Percentiles rank a stretch among this genome's conserved stretches.
These are phyloP conservation scores for Myripristis murdjan DNA, from an alignment of 2,797 vertebrate species.

Conservation along the genomic window DNA sequence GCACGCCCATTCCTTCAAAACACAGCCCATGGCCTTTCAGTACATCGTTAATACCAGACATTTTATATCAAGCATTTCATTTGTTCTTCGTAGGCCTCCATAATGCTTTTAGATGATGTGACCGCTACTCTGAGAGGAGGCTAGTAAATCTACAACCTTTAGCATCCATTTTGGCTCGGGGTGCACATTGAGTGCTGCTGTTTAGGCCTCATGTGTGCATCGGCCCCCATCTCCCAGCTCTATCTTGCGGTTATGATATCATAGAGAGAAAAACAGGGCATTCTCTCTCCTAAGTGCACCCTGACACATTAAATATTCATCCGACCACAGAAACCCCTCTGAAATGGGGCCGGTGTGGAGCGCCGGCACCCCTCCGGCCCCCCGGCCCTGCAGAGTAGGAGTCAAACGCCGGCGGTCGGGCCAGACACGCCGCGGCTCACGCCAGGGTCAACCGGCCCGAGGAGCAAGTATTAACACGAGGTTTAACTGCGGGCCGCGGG, in stretches of 20 bases:
- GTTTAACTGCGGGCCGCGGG: conserved; percentile 33
- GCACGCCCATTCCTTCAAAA: conserved; percentile 76
- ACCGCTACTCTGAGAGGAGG: conserved; percentile 76
- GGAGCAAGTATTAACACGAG: conserved; percentile 51
- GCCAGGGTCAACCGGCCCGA: conserved; percentile 62
- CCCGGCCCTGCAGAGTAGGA: conserved; percentile 62
- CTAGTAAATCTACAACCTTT: conserved; percentile 83
- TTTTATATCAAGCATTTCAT: conserved; percentile 85
- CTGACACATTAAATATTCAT: conserved; percentile 90
- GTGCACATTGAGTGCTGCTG: conserved; percentile 76
- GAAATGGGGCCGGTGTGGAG: conserved; percentile 74
- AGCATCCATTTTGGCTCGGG: conserved; percentile 76
- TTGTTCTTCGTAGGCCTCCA: conserved; percentile 78
- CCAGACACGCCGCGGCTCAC: conserved; percentile 44
- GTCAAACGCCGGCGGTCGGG: conserved; percentile 74
- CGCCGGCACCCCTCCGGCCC: conserved; percentile 69
- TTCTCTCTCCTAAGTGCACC: conserved; percentile 89
- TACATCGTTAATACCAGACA: conserved; percentile 80
- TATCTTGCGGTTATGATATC: conserved; percentile 92
- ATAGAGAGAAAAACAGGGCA: conserved; percentile 86
- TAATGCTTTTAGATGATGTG: conserved; percentile 84
- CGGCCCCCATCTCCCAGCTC: conserved; percentile 81
- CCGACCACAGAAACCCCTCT: conserved; percentile 82
- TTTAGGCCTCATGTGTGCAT: conserved; percentile 81
- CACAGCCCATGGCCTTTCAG: conserved; percentile 62